phyloP scores from a whole-genome alignment of 2,113 vertebrate genomes.

The Serinus canaria region DNA sequence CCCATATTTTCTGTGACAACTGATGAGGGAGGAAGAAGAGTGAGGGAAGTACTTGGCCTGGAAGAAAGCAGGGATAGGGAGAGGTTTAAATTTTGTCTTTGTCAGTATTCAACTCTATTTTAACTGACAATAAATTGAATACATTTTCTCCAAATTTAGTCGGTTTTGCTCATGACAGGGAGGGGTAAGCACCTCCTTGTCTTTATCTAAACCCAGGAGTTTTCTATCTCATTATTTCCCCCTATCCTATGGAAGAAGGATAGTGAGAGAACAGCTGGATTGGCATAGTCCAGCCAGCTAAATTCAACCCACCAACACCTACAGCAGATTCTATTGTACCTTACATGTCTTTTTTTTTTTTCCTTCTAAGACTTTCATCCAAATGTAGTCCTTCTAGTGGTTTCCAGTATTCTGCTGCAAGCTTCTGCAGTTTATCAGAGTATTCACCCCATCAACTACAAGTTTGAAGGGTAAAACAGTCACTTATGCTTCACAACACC shows the following conservation, averaged over 20 bases:
- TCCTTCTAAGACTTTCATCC: too few species aligned
- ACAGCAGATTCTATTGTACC: neutral
- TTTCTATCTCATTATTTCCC: neutral
- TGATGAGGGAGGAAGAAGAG: neutral
- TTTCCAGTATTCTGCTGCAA: too few species aligned
- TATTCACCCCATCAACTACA: too few species aligned
- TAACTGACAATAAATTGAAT: neutral
- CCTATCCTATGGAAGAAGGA: fast-evolving
- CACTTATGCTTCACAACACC: too few species aligned
- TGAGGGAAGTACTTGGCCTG: neutral
- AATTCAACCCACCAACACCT: neutral
- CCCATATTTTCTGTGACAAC: neutral
- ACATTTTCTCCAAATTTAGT: neutral
- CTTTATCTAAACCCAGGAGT: neutral
- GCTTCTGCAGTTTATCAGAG: too few species aligned
- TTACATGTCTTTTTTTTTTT: neutral
- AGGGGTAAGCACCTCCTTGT: neutral
- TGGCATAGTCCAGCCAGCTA: neutral
- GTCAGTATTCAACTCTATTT: neutral
- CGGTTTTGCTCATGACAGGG: neutral
- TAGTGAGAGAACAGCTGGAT: neutral
- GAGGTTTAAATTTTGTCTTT: neutral
- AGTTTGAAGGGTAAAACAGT: too few species aligned
- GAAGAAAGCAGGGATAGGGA: neutral
- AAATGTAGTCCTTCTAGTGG: too few species aligned